Evolutionary conservation across 1,140 invertebrate genomes (phyloP), one percentile per base, ranked within the genome.

Genomic region (Drosophila repletoides): DNA sequence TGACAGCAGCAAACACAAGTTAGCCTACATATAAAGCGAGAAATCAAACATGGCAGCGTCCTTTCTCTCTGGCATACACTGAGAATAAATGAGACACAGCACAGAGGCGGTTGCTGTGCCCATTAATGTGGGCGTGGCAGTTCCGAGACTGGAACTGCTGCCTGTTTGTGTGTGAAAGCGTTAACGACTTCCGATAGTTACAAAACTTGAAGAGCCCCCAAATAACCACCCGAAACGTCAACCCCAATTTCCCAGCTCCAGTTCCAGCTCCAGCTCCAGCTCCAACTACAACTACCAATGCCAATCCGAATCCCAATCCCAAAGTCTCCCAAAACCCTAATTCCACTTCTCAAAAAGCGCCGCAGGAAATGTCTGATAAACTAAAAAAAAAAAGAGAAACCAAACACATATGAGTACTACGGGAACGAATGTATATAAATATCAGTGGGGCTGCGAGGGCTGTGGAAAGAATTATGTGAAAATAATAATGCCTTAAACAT

Each of bases 41-140:
- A 84, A 84, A 83, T 83, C 79, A 77, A 84, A 83, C 79, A 84
- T 84, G 77, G 79, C 79, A 84, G 77, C 26, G n/a, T n/a, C n/a
- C n/a, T n/a, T n/a, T 75, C 48, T 45, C 17, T 43, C 15, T 51
- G 55, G 10, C 21, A 15, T 33, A 53, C 12, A 31, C 12, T 12
- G 34, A 24, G 63, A 40, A 12, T 1, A 26, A 36, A 41, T 10
- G 41, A 51, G 48, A 38, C 28, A 43, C 19, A 40, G 10, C 29
- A 31, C 41, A 19, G 73, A 34, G n/a, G n/a, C 53, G 53, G 56
- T 36, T 55, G 61, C 67, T 56, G 67, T 43, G 61, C 64, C 63
- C 64, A 84, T 73, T 73, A 61, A 70, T 70, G 79, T 64, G 75
- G 56, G 36, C 26, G 60, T 48, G 67, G 34, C 63, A 43, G 40